Conservation (phyloP, 2,888 invertebrate genomes). For the Papilio protenor region DNA sequence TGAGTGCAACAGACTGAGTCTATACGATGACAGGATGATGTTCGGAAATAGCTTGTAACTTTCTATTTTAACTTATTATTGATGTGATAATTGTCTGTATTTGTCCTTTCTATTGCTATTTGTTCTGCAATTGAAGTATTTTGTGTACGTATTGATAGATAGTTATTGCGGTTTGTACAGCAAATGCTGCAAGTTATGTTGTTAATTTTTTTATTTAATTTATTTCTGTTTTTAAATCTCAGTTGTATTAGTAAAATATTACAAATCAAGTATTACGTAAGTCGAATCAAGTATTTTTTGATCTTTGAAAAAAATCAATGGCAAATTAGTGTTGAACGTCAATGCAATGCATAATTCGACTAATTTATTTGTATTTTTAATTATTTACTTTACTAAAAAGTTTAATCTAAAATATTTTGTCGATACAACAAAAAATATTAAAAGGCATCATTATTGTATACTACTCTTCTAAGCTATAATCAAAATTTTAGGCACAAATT, state of each 20-base stretch:
- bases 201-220: constrained; percentile 5
- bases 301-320: neutral
- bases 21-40: constrained; percentile 96
- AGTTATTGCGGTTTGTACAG: neutral
- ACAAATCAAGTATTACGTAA: constrained; percentile 3
- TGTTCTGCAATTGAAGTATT: constrained; percentile 45
- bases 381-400: neutral
- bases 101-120: constrained; percentile 32
- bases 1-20: constrained; percentile 89
- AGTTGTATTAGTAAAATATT: neutral
- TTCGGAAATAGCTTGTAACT: constrained; percentile 82
- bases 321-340: neutral
- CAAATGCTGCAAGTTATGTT: constrained; percentile 6
- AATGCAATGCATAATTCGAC: neutral
- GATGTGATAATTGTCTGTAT: constrained; percentile 50
- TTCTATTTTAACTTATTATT: constrained; percentile 38
- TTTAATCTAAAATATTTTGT: neutral
- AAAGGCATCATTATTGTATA: neutral
- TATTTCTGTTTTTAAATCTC: constrained; percentile 9
- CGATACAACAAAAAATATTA: neutral
- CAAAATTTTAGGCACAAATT: neutral
- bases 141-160: neutral
- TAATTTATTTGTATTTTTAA: neutral
- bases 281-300: neutral
- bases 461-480: neutral